Conservation (phyloP, 2,113 vertebrate genomes). For the Hiodon alosoides region DNA sequence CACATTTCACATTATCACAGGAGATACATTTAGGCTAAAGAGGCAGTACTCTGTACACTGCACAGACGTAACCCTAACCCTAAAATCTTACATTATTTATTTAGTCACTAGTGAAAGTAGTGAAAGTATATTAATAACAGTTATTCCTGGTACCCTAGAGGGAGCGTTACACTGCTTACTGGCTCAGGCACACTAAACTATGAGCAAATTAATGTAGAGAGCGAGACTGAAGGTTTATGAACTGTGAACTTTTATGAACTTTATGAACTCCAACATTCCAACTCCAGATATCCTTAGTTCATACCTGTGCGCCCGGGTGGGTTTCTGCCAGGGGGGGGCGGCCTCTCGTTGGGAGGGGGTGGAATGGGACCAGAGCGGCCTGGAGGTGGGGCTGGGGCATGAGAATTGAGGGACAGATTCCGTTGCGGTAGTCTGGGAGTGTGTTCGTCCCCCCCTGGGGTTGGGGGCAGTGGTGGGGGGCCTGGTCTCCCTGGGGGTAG, state of each 20-base stretch:
- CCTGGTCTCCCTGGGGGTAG: slow-evolving; percentile 71
- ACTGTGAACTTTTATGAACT: no score
- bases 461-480: slow-evolving; percentile 66
- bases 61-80: no score
- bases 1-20: slow-evolving; percentile 17
- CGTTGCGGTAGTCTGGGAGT: slow-evolving; percentile 81
- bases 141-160: no score
- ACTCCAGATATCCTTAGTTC: neutral
- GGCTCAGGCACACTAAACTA: no score
- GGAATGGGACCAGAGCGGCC: slow-evolving; percentile 76
- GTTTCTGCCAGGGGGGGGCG: slow-evolving; percentile 76
- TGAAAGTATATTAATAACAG: no score
- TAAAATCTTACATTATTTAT: no score
- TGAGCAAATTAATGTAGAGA: no score
- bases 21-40: neutral
- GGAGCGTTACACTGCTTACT: no score
- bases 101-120: no score
- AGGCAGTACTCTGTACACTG: no score
- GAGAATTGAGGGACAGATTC: slow-evolving; percentile 72
- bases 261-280: no score
- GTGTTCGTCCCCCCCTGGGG: slow-evolving; percentile 61
- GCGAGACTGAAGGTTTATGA: no score
- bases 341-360: slow-evolving; percentile 77
- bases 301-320: slow-evolving; percentile 76
- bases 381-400: slow-evolving; percentile 47